Conservation (phyloP, 1,140 invertebrate genomes). For the Drosophila seguyi region DNA sequence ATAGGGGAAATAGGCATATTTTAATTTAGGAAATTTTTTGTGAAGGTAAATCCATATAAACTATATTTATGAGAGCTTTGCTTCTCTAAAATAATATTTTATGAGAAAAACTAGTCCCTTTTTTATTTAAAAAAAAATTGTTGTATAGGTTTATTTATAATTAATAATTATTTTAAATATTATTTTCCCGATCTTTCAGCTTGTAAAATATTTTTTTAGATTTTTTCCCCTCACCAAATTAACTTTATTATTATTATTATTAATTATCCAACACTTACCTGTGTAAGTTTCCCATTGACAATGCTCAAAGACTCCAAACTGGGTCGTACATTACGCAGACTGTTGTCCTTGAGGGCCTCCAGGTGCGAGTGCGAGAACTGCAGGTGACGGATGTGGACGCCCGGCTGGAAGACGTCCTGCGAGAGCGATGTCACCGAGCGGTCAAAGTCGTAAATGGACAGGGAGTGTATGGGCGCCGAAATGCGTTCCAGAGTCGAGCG, state of each 20-base stretch:
- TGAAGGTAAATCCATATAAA: neutral
- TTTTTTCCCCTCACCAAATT: too few relatives aligned
- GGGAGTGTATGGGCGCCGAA: constrained; percentile 90
- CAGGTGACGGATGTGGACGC: constrained; percentile 91
- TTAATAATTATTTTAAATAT: neutral
- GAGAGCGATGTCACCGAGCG: constrained; percentile 90
- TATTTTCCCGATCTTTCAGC: neutral
- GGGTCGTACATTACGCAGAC: constrained; percentile 89
- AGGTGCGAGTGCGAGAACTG: constrained; percentile 93
- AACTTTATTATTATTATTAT: too few relatives aligned
- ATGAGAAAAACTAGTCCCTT: too few relatives aligned
- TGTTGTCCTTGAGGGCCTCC: constrained; percentile 90
- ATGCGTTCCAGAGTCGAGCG: constrained; percentile 86
- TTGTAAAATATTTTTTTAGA: neutral
- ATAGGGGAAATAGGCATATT: too few relatives aligned
- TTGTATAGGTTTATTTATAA: neutral
- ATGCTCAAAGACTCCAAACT: constrained; percentile 93
- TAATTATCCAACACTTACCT: constrained; percentile 61
- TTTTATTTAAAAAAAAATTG: neutral
- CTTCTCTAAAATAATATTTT: too few relatives aligned
- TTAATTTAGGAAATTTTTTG: too few relatives aligned
- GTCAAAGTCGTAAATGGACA: constrained; percentile 95
- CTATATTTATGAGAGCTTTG: neutral
- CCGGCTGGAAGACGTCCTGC: constrained; percentile 89
- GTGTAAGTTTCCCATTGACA: constrained; percentile 91